phyloP scores from a whole-genome alignment of 2,888 invertebrate genomes.

The Brassicogethes aeneus region DNA sequence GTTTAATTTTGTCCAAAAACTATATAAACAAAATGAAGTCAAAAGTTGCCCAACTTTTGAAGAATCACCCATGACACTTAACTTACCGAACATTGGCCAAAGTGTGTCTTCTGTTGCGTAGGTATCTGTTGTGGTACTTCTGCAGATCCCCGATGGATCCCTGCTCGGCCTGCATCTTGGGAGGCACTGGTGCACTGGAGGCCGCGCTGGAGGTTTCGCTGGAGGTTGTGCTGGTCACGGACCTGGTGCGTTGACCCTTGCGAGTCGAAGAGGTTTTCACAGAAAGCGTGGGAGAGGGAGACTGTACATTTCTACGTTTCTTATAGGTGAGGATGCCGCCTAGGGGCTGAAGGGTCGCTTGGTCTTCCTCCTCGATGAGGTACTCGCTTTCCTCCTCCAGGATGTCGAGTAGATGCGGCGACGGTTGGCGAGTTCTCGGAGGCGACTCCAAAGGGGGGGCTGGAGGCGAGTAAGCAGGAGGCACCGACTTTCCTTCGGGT shows the following conservation, averaged over 20 bases:
- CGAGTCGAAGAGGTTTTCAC: slow-evolving; percentile 47
- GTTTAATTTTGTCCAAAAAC: no score
- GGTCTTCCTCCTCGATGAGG: slow-evolving; percentile 39
- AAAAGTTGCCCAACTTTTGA: not conserved
- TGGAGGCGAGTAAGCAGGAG: slow-evolving; percentile 31
- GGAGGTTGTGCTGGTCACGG: slow-evolving; percentile 25
- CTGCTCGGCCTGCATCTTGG: slow-evolving; percentile 87
- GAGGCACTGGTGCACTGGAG: slow-evolving; percentile 30
- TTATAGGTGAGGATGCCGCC: slow-evolving; percentile 34
- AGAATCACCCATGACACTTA: no score
- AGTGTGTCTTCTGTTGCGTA: slow-evolving; percentile 80
- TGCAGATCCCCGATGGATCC: slow-evolving; percentile 85
- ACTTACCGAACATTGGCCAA: slow-evolving; percentile 89
- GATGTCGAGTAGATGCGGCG: slow-evolving; percentile 66
- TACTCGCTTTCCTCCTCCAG: slow-evolving; percentile 70
- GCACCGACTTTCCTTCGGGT: slow-evolving; percentile 44
- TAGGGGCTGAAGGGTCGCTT: slow-evolving; percentile 42
- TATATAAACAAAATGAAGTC: not conserved
- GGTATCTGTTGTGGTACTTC: slow-evolving; percentile 78
- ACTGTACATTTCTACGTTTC: slow-evolving; percentile 42
- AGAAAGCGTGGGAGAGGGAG: slow-evolving; percentile 54
- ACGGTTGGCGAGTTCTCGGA: slow-evolving; percentile 53
- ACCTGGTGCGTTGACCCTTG: slow-evolving; percentile 41
- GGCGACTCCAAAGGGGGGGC: slow-evolving; percentile 17
- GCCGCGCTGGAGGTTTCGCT: slow-evolving; percentile 38